Evolutionary conservation across 2,797 vertebrate species (phyloP), one percentile per base, ranked within the genome.

Genomic region (Girardinus metallicus): DNA sequence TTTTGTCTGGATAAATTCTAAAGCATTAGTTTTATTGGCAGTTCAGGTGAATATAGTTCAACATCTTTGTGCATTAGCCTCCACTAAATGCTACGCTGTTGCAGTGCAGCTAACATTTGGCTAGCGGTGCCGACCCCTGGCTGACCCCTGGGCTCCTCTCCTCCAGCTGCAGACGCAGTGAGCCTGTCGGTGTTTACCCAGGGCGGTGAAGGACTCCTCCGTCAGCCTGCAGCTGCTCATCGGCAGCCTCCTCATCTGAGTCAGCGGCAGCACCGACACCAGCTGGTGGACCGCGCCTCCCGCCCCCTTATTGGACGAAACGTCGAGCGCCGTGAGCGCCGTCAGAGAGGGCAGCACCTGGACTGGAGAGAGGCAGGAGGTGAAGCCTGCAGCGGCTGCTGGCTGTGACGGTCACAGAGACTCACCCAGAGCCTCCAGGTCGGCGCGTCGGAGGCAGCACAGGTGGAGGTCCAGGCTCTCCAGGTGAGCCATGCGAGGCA

Each of bases 261-360:
- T 94, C 87, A 97, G 92, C 75, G 95, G 94, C 75, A 99, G 95
- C 83, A 94, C 90, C 74, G 95, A 88, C 79, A 98, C 95, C 51
- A 99, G 94, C 34, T 83, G 76, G 53, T 92, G 89, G 49, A 95
- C 93, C 79, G 92, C 88, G 15, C 86, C 49, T 62, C 97, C 98
- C 8, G 92, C 79, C n/a, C 92, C 95, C 96, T 94, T 96, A 94
- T 98, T 98, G 0, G 95, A 96, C 10, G 97, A 98, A 80, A 98
- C 88, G 87, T 98, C 94, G 82, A 98, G 86, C 53, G 96, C 94
- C 18, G 89, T 93, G 85, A 99, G 96, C 82, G 88, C 95, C 9
- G 89, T 88, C 47, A 98, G 93, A 76, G 96, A 94, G 73, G 97
- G 96, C 80, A 98, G 94, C 76, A 95, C 95, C 94, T 97, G 96